These are phyloP conservation scores for Siderastrea radians DNA, from an alignment of 92 coral and sea anemone genomes.

Conservation along the genomic window DNA sequence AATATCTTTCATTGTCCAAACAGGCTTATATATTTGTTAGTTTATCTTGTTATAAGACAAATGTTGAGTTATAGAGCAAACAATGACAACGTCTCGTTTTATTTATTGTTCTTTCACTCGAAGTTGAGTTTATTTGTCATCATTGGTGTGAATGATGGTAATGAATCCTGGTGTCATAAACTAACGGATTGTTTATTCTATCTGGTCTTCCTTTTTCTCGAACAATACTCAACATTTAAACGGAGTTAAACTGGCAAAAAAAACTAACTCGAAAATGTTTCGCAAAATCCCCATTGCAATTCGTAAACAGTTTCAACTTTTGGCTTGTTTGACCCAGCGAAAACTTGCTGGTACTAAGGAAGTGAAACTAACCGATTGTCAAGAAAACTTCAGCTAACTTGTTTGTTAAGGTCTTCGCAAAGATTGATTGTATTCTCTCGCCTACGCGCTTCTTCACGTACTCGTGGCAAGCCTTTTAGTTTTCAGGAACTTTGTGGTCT, in stretches of 20 bases:
- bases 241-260: too few species aligned
- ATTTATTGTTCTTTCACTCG: conserved; percentile 4
- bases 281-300: too few species aligned
- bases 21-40: background rate
- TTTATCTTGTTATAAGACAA: background rate
- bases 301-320: too few species aligned
- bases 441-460: background rate
- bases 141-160: background rate
- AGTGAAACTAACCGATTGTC: background rate
- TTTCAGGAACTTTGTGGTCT: conserved; percentile 28
- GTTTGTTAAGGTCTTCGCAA: background rate
- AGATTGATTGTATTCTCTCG: background rate
- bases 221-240: too few species aligned
- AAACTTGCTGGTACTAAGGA: too few species aligned
- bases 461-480: background rate
- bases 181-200: background rate
- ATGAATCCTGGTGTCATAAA: too few species aligned
- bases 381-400: background rate
- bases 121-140: background rate
- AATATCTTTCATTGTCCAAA: background rate
- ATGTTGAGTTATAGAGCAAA: background rate
- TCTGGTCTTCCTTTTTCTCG: background rate
- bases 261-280: too few species aligned
- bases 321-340: too few species aligned
- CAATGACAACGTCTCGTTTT: background rate